phyloP scores from a whole-genome alignment of 2,797 vertebrate species.

The Xenentodon cancila region DNA sequence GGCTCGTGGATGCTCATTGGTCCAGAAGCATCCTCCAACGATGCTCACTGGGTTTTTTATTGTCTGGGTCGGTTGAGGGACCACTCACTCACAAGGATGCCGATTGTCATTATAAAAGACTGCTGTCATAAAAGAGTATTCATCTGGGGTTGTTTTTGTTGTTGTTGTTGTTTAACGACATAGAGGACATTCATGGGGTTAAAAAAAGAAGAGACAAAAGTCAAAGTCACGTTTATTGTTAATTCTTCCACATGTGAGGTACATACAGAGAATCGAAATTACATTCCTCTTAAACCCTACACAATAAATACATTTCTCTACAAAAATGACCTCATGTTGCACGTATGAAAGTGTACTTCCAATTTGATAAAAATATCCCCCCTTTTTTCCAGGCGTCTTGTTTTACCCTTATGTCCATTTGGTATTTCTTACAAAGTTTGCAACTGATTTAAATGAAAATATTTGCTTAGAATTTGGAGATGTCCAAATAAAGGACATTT shows the following conservation, averaged over 20 bases:
- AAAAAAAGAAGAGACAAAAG: constrained; percentile 8
- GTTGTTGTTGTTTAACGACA: constrained; percentile 38
- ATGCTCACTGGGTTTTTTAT: constrained; percentile 60
- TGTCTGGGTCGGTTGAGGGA: constrained; percentile 15
- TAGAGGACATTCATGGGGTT: constrained; percentile 6
- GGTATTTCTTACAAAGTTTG: too few species aligned
- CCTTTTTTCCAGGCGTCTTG: neutral
- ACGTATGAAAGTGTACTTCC: neutral
- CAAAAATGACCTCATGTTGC: constrained; percentile 10
- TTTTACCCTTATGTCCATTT: neutral
- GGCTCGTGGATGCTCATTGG: constrained; percentile 63
- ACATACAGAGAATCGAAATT: too few species aligned
- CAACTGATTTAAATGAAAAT: too few species aligned
- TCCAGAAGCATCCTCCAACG: constrained; percentile 59
- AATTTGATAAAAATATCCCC: constrained; percentile 1
- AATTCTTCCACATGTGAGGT: too few species aligned
- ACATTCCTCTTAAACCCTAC: too few species aligned
- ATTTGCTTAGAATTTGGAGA: too few species aligned
- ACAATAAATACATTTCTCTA: too few species aligned
- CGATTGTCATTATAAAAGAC: constrained; percentile 15
- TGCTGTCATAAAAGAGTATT: constrained; percentile 16
- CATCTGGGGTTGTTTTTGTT: neutral
- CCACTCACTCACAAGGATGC: constrained; percentile 39
- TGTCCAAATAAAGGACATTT: too few species aligned
- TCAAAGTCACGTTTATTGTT: too few species aligned